Evolutionary conservation across 2,113 vertebrate species (phyloP).

Genomic region (Cyprinus carpio): DNA sequence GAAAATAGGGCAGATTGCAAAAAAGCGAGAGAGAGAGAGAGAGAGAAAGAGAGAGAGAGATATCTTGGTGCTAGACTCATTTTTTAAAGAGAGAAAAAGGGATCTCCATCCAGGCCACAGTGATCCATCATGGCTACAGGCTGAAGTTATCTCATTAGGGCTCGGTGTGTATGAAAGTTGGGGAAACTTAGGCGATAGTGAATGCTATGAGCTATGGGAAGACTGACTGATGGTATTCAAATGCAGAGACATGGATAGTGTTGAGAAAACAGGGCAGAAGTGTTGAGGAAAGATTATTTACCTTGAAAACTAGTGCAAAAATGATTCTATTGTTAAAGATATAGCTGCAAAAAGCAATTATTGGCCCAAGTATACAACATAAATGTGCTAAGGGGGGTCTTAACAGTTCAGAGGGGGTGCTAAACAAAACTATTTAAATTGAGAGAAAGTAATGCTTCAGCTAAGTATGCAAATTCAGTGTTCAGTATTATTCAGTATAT

Average conservation of each 20-base stretch:
- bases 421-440: too few relatives aligned
- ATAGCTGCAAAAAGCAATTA: neutral
- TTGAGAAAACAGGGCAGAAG: neutral
- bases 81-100: conserved; percentile 8
- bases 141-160: conserved; percentile 3
- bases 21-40: neutral
- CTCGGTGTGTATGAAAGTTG: neutral
- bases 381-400: neutral
- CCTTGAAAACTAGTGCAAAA: neutral
- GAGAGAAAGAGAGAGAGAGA: neutral
- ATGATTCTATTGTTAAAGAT: neutral
- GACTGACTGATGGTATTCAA: neutral
- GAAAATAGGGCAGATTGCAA: neutral
- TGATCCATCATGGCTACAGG: neutral
- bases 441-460: too few relatives aligned
- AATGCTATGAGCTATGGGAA: neutral
- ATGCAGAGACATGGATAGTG: neutral
- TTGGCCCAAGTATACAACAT: neutral
- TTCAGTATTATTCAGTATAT: too few relatives aligned
- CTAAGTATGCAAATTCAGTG: too few relatives aligned
- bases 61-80: neutral
- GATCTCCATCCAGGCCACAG: conserved; percentile 13
- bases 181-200: neutral
- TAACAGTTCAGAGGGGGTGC: neutral
- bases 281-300: neutral